Evolutionary conservation across 1,140 invertebrate species (phyloP).

Genomic region (Ceratina australensis): DNA sequence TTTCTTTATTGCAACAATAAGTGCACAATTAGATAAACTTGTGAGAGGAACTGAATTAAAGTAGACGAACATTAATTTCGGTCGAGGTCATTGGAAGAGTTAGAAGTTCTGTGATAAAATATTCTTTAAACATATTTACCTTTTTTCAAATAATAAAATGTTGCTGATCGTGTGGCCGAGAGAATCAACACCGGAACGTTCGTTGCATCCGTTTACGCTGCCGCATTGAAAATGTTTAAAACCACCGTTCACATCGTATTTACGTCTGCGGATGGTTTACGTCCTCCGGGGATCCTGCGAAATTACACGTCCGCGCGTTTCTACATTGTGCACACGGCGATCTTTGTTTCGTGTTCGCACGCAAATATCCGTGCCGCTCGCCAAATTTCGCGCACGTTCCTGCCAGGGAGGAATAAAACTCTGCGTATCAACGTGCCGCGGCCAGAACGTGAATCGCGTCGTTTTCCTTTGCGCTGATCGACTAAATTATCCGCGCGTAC

Average conservation of each 20-base stretch:
- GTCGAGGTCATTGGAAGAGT: no score
- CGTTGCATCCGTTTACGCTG: neutral
- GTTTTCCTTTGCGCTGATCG: neutral
- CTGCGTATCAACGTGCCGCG: slow-evolving; percentile 1
- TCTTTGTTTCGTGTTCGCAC: slow-evolving; percentile 35
- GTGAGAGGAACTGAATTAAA: no score
- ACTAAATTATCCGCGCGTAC: neutral
- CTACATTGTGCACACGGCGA: slow-evolving; percentile 6
- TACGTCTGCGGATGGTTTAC: neutral
- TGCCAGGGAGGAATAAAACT: slow-evolving; percentile 8
- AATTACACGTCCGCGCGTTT: neutral
- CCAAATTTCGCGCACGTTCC: slow-evolving; percentile 19
- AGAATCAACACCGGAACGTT: no score
- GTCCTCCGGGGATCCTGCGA: slow-evolving; percentile 1
- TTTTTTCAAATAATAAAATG: no score
- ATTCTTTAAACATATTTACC: no score
- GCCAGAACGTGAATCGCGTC: neutral
- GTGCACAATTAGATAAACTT: no score
- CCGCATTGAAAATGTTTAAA: neutral
- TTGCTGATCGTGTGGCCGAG: no score
- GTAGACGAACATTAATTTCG: no score
- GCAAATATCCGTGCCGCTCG: slow-evolving; percentile 21
- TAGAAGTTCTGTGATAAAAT: no score
- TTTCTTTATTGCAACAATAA: no score
- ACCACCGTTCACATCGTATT: slow-evolving; percentile 1